Base-by-base conservation (phyloP, 1,140 invertebrate species). In the Harlomillsia oculata region DNA sequence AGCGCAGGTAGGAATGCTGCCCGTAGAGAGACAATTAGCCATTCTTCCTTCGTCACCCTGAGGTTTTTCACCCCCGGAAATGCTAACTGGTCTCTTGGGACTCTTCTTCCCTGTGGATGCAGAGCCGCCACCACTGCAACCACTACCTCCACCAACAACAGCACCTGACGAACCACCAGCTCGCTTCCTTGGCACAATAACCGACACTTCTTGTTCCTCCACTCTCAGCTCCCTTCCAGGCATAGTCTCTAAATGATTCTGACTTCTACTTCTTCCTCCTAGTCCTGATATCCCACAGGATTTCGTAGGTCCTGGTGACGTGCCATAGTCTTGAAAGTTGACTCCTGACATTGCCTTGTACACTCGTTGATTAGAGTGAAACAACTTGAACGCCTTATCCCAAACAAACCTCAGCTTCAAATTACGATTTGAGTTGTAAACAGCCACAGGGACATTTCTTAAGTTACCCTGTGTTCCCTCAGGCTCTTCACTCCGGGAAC, bases 61-160 rank as follows among this genome's bases (percentile, higher is more conserved):
- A 61, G 60, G 51, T 64, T 64, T 64, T 64, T 64, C 62, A 64
- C 62, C 62, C 59, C 62, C 62, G 62, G 62, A 64, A 64, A 60
- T 64, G 44, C 60, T 62, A 54, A 46, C 45, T 43, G 36, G 40
- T 56, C 49, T 34, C 43, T 54, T 32, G 21, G 5, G 29, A 16
- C 34, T n/a, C 43, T 16, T 8, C n/a, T n/a, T n/a, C n/a, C n/a
- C n/a, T n/a, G n/a, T n/a, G 21, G 37, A 20, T 28, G 21, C 28
- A 30, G 26, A 43, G 8, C 39, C 44, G 34, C 36, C 39, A 43
- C 44, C n/a, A 16, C 48, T 14, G 20, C 34, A 44, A 18, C 30
- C 36, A 13, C 28, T 48, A 14, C 32, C 34, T 39, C 5, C 34
- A 14, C 14, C 14, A 9, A 25, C 13, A 28, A 9, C 16, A 29